Evolutionary conservation across 2,888 invertebrate species (phyloP), one percentile per base, ranked within the genome.

Genomic region (Taphrorychus bicolor): DNA sequence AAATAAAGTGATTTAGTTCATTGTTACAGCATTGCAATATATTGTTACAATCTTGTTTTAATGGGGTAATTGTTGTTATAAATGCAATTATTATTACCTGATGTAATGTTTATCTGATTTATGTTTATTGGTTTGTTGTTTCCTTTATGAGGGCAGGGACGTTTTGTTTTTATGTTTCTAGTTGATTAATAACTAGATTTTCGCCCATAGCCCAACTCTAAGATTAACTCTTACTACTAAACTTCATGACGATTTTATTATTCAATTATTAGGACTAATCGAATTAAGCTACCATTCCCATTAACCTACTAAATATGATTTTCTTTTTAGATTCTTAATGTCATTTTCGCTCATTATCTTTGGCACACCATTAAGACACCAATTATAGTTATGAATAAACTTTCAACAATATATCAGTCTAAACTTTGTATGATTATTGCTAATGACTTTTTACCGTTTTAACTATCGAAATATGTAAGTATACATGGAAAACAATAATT

Each of bases 31-130:
- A 64, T 51, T 49, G 59, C 65, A 53, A 61, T 69, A 65, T 66
- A 69, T 68, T 70, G 66, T 66, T 70, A 62, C 59, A 59, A 49
- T 49, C 66, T 61, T 66, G 62, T 66, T 66, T 66, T 56, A 66
- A 66, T 58, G 41, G 59, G 54, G 61, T 70, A 66, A 70, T 70
- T 66, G 61, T 65, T 61, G 56, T 57, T 56, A 49, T 56, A 70
- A 70, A 67, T 48, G 59, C 54, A 69, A 69, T 61, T 65, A 64
- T 65, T 65, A 65, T 61, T 60, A 65, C 59, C 64, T 60, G 58
- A 65, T 65, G 69, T 57, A 61, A 64, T 60, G 54, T 64, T 64
- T 69, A 69, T 69, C 69, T 64, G 63, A 64, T 69, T 60, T 64
- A 54, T 69, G 59, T 48, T 54, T 58, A 60, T 60, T 60, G 60